Evolutionary conservation across 1,140 invertebrate genomes (phyloP).

Genomic region (Tribolium madens): DNA sequence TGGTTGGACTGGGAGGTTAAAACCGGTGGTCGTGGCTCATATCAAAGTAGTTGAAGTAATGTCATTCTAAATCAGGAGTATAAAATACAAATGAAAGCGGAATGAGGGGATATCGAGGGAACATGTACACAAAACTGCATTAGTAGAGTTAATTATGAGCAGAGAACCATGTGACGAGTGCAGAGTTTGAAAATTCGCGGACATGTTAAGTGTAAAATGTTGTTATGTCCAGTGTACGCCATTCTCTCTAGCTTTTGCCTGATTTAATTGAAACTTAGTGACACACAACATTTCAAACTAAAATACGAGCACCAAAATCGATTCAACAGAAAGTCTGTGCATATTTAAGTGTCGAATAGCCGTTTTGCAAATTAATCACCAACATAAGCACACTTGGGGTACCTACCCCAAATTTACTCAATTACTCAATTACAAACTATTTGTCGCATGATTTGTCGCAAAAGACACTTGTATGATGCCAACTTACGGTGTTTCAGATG

Average conservation of each 20-base stretch:
- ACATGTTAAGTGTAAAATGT: constrained; percentile 61
- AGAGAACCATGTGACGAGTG: constrained; percentile 42
- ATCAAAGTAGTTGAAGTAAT: constrained; percentile 41
- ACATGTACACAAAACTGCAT: constrained; percentile 46
- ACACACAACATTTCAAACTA: constrained; percentile 55
- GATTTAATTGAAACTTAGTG: constrained; percentile 60
- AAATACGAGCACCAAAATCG: constrained; percentile 49
- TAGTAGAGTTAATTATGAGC: constrained; percentile 45
- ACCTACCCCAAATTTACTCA: too few relatives aligned
- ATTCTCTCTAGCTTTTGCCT: constrained; percentile 52
- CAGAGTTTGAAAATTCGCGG: constrained; percentile 52
- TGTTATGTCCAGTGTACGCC: constrained; percentile 56
- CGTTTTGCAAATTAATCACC: not conserved
- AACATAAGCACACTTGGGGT: too few relatives aligned
- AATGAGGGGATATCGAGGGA: constrained; percentile 14
- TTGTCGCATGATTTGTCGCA: too few relatives aligned
- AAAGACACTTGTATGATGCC: too few relatives aligned
- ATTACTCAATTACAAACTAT: too few relatives aligned
- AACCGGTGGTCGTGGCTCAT: constrained; percentile 7
- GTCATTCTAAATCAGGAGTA: constrained; percentile 39
- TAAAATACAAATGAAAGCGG: constrained; percentile 46
- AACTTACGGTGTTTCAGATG: too few relatives aligned
- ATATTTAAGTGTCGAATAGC: constrained; percentile 11
- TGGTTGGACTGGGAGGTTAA: constrained; percentile 1
- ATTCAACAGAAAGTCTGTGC: constrained; percentile 41